phyloP scores from a whole-genome alignment of 2,888 invertebrate genomes.

The Plebejus argus region DNA sequence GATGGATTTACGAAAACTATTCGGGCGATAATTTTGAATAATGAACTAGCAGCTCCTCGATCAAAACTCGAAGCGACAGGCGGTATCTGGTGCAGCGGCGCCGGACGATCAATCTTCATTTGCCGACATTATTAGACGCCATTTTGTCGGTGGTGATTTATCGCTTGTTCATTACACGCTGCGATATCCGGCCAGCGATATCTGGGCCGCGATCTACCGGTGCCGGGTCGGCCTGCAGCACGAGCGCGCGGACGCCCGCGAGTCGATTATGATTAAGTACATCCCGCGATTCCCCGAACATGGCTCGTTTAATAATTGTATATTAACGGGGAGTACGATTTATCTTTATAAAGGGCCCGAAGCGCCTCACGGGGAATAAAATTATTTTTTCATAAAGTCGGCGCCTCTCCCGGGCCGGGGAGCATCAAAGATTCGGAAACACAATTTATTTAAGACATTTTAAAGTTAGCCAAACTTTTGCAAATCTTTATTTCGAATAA shows the following conservation, averaged over 20 bases:
- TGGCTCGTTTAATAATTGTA: not conserved
- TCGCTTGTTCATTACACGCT: slow-evolving; percentile 2
- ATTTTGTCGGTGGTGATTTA: slow-evolving; percentile 29
- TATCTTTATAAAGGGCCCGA: not conserved
- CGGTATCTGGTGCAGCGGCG: slow-evolving; percentile 19
- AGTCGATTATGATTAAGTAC: not conserved
- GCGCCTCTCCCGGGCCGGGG: not conserved
- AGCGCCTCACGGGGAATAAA: slow-evolving; percentile 5
- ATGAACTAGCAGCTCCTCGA: slow-evolving; percentile 20
- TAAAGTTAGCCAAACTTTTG: slow-evolving; percentile 11
- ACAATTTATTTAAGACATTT: slow-evolving; percentile 10
- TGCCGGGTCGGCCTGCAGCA: not conserved
- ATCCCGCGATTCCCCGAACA: not conserved
- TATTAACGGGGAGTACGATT: not conserved
- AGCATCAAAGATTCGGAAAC: slow-evolving; percentile 9
- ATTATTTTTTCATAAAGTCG: slow-evolving; percentile 17
- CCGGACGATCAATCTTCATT: slow-evolving; percentile 30
- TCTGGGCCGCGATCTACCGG: not conserved
- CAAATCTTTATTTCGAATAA: slow-evolving; percentile 14
- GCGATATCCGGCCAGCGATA: not conserved
- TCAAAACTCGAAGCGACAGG: slow-evolving; percentile 5
- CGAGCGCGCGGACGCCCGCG: not conserved
- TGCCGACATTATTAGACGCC: slow-evolving; percentile 30
- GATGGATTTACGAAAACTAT: not conserved
- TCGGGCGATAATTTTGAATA: slow-evolving; percentile 3